These are phyloP conservation scores for Druon quercuslanigerum DNA, from an alignment of 1,140 invertebrate species.

Conservation along the genomic window DNA sequence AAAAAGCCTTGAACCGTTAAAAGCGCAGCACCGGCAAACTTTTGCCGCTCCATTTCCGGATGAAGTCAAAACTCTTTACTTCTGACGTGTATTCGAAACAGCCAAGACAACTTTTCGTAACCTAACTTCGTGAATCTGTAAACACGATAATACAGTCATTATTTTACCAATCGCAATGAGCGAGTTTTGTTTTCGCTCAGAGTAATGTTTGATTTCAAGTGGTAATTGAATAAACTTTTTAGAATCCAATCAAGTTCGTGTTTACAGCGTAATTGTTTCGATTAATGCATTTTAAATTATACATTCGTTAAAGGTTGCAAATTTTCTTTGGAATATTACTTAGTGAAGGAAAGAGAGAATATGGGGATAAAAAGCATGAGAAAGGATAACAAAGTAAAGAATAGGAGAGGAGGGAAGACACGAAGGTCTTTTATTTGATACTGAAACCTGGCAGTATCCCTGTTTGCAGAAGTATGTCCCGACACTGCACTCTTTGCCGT, in stretches of 20 bases:
- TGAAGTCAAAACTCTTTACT: not conserved
- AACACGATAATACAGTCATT: not conserved
- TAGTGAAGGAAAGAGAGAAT: not conserved
- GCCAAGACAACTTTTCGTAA: not conserved
- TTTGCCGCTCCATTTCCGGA: not conserved
- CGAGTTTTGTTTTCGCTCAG: not conserved
- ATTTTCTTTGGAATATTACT: not conserved
- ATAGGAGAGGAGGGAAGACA: not conserved
- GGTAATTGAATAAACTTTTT: too few species aligned
- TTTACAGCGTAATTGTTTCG: too few species aligned
- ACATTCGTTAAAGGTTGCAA: too few species aligned
- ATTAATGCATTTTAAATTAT: too few species aligned
- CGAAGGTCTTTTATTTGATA: conserved; percentile 34
- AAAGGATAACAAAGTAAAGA: conserved; percentile 16
- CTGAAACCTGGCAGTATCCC: conserved; percentile 36
- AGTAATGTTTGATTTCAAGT: not conserved
- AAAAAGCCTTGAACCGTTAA: too few species aligned
- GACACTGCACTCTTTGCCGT: conserved; percentile 42
- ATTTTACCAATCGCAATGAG: not conserved
- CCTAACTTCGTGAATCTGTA: not conserved
- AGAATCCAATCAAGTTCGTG: too few species aligned
- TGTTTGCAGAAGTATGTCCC: conserved; percentile 42
- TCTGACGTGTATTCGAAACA: conserved; percentile 17
- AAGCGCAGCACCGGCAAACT: not conserved
- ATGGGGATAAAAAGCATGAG: not conserved